Percentiles rank a stretch among this genome's conserved stretches.
phyloP scores from a whole-genome alignment of 2,888 invertebrate species.

The Acholoe squamosa region DNA sequence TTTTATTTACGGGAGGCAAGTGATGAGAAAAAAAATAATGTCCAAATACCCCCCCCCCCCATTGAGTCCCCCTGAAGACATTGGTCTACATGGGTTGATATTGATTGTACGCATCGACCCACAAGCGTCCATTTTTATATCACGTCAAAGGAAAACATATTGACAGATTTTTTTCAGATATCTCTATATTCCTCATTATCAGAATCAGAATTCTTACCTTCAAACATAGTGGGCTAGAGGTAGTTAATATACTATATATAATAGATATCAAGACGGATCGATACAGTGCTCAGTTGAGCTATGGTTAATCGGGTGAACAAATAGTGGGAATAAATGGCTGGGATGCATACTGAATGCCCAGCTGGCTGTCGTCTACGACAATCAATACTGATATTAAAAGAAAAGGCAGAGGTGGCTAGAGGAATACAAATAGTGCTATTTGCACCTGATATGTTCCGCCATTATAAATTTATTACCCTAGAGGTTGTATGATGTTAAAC shows the following conservation, averaged over 20 bases:
- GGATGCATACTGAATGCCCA: conserved; percentile 14
- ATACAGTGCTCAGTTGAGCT: not conserved
- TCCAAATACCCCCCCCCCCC: no score
- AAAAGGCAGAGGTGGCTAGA: not conserved
- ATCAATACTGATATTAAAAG: not conserved
- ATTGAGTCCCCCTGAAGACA: no score
- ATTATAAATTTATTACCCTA: not conserved
- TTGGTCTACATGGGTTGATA: no score
- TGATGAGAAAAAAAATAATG: no score
- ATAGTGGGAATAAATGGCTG: not conserved
- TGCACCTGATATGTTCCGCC: not conserved
- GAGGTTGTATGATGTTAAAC: not conserved
- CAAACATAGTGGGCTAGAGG: no score
- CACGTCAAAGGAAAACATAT: no score
- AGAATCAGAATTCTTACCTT: no score
- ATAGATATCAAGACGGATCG: not conserved
- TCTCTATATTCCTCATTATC: no score
- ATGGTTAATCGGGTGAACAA: not conserved
- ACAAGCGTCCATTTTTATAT: no score
- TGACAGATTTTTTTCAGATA: no score
- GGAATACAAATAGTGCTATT: not conserved
- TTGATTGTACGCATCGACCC: no score
- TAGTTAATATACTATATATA: not conserved
- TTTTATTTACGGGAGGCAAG: no score
- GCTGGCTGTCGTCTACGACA: not conserved